A percentile compares a stretch with the other conserved stretches of the same genome.
Evolutionary conservation across 2,797 vertebrate species (phyloP).

Genomic region (Choloepus didactylus): DNA sequence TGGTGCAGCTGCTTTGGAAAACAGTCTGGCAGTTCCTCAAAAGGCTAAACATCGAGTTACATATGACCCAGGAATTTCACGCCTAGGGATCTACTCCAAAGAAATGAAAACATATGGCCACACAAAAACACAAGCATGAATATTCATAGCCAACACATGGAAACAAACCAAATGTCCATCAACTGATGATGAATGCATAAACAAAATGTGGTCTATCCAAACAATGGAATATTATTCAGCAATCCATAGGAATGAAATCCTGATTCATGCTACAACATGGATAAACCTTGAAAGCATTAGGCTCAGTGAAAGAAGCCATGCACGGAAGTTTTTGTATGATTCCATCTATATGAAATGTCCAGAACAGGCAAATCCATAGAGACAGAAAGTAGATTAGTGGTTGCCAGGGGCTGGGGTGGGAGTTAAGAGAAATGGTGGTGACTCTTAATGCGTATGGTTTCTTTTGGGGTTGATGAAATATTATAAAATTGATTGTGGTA

Average conservation of each 20-base stretch:
- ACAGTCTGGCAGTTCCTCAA: background rate
- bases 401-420: background rate
- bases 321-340: background rate
- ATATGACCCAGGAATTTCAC: background rate
- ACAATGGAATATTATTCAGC: background rate
- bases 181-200: background rate
- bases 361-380: background rate
- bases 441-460: background rate
- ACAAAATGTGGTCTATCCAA: background rate
- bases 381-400: background rate
- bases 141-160: background rate
- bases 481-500: background rate
- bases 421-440: background rate
- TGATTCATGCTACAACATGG: background rate
- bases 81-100: background rate
- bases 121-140: background rate
- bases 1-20: background rate
- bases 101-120: background rate
- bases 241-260: constrained; percentile 36
- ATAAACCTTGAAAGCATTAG: background rate
- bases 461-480: background rate
- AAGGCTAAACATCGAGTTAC: background rate
- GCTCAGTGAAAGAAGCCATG: background rate
- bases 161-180: background rate
- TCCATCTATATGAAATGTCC: background rate